A percentile compares a stretch with the other conserved stretches of the same genome.
phyloP scores from a whole-genome alignment of 2,888 invertebrate species.

The Laspeyria flexula region DNA sequence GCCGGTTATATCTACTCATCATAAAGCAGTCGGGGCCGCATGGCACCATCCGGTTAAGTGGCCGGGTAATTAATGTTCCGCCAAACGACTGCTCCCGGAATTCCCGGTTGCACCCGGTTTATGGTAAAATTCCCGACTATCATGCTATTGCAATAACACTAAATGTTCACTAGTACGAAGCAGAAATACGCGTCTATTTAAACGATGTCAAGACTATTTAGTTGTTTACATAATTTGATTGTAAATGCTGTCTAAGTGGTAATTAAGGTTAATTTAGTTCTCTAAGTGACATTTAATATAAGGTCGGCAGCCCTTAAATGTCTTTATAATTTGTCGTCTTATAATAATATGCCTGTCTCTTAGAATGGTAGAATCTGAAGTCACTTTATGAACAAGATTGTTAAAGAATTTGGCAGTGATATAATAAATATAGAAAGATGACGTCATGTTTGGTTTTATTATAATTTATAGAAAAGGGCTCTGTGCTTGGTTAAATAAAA shows the following conservation, averaged over 20 bases:
- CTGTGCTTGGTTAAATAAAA: too few relatives aligned
- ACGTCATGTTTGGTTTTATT: too few relatives aligned
- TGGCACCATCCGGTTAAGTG: conserved; percentile 60
- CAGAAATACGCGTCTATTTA: conserved; percentile 15
- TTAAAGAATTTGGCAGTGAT: too few relatives aligned
- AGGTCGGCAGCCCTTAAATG: not conserved
- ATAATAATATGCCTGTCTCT: not conserved
- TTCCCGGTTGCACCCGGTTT: conserved; percentile 55
- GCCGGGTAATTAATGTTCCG: conserved; percentile 71
- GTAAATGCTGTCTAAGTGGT: not conserved
- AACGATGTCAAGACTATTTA: conserved; percentile 23
- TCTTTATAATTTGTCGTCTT: not conserved
- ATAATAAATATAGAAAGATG: too few relatives aligned
- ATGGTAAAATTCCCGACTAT: conserved; percentile 52
- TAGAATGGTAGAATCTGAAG: not conserved
- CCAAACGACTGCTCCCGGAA: conserved; percentile 62
- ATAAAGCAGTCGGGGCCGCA: conserved; percentile 45
- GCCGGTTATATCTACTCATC: conserved; percentile 33
- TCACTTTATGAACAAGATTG: too few relatives aligned
- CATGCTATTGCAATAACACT: conserved; percentile 38
- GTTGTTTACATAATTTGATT: conserved; percentile 23
- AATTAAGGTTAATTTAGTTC: not conserved
- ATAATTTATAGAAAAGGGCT: too few relatives aligned
- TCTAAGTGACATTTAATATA: not conserved
- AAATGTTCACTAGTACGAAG: conserved; percentile 20